Conservation (phyloP, 1,140 invertebrate genomes). For the Neodiprion virginianus region DNA sequence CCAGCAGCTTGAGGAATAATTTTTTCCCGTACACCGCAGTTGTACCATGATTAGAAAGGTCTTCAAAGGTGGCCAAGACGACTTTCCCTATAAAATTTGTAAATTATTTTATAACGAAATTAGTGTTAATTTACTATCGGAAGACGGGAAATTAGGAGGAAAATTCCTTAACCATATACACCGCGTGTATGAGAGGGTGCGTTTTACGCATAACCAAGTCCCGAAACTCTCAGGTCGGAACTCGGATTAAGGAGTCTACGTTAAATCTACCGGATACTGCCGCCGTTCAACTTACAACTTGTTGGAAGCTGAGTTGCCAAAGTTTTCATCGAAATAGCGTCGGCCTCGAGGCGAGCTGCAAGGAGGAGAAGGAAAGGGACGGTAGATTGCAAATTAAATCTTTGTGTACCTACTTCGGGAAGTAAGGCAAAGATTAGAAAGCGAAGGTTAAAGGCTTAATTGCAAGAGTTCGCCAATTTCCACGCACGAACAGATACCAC, state of each 20-base stretch:
- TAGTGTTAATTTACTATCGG: too few species aligned
- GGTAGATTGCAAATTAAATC: conserved; percentile 1
- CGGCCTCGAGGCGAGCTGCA: neutral
- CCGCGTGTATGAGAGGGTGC: too few species aligned
- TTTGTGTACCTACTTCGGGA: neutral
- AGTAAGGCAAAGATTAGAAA: neutral
- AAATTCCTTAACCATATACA: too few species aligned
- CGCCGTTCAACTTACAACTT: neutral
- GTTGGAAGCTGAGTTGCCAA: neutral
- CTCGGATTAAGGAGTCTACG: neutral
- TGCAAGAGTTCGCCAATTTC: neutral
- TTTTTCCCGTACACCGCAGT: too few species aligned
- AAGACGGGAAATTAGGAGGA: too few species aligned
- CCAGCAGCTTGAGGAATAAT: too few species aligned
- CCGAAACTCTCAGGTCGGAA: too few species aligned
- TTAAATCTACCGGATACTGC: neutral
- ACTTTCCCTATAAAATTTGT: too few species aligned
- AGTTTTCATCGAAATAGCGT: neutral
- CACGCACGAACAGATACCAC: neutral
- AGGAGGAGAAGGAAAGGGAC: neutral
- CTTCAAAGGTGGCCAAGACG: too few species aligned
- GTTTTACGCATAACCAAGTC: too few species aligned
- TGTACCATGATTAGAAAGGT: too few species aligned
- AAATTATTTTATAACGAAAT: too few species aligned
- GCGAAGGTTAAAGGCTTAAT: neutral